Base-by-base conservation (phyloP, 2,113 vertebrate species). In the Strix aluco region DNA sequence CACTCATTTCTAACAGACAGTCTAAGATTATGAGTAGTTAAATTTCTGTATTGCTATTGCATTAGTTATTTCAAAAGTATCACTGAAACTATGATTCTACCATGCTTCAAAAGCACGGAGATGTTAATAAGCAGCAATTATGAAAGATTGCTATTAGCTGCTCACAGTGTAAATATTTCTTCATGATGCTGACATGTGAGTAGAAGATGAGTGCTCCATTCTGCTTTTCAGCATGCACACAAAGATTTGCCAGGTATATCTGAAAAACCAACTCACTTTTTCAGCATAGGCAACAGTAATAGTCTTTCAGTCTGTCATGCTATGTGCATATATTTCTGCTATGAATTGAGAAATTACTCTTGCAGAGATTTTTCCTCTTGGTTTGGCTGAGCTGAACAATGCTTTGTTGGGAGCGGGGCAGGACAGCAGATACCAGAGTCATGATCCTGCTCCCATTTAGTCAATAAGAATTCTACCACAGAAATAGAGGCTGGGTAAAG, bases 131-230 rank as follows among this genome's bases (percentile, higher is more conserved):
- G 81, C 62, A 58, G 34, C 81, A 91, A 17, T 95, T 94, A 59
- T 1, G 11, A 79, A 95, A 95, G 77, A 81, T 38, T 70, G 40
- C 46, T 91, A 15, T 86, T 96, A 91, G 51, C 57, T 89, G 65
- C 40, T 89, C 29, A 59, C 57, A 57, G 1, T 47, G 46, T 96
- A 91, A 96, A 52, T 72, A 94, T 91, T 97, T 95, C 89, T 74
- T 92, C 44, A 75, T 81, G 73, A 51, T 78, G 38, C 38, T 91
- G 89, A 91, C 81, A 30, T 92, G 74, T 91, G 55, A 87, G 42
- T 89, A 84, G 47, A 73, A 78, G 59, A 40, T 21, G 42, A 81
- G 38, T 38, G 47, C 26, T 88, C 20, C 2, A 1, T 54, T 90
- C 61, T 86, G 40, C 62, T 77, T 70, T 86, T 77, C 66, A 77